These are phyloP conservation scores for Calidris pygmaea DNA, from an alignment of 2,113 vertebrate genomes.

Conservation along the genomic window DNA sequence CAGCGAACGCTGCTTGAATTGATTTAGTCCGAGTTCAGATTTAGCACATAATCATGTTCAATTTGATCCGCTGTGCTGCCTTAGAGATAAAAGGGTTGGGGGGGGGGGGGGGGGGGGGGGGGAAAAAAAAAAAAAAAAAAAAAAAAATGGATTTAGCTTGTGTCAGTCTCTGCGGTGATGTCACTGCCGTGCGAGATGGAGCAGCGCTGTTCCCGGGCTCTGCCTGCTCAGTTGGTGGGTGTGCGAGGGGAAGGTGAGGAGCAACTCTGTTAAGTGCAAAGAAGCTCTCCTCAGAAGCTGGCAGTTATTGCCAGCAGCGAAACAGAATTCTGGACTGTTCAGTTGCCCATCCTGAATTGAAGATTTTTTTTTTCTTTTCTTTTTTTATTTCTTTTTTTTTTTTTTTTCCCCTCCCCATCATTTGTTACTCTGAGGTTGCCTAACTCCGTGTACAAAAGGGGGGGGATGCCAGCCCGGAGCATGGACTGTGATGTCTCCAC, in stretches of 20 bases:
- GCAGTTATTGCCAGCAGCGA: background rate
- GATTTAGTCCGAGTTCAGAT: constrained; percentile 79
- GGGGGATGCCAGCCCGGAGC: constrained; percentile 83
- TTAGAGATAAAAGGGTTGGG: constrained; percentile 76
- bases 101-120: background rate
- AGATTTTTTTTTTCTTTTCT: background rate
- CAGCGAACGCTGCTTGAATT: constrained; percentile 71
- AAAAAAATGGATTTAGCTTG: constrained; percentile 68
- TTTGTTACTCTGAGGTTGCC: constrained; percentile 44
- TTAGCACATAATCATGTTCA: constrained; percentile 83
- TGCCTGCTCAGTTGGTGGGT: constrained; percentile 63
- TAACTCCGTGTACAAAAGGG: constrained; percentile 44
- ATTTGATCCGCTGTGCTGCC: constrained; percentile 81
- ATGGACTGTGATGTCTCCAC: constrained; percentile 85
- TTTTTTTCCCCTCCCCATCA: background rate
- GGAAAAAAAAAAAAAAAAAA: background rate
- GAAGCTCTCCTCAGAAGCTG: constrained; percentile 30
- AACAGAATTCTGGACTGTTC: constrained; percentile 31
- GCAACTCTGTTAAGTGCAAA: constrained; percentile 34
- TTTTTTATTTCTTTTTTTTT: background rate
- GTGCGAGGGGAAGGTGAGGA: constrained; percentile 37
- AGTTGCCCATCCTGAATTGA: background rate
- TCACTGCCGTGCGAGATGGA: constrained; percentile 76
- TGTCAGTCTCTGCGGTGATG: constrained; percentile 83
- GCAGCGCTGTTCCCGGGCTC: constrained; percentile 55